Conservation (phyloP, 2,888 invertebrate species). For the Arge pagana region DNA sequence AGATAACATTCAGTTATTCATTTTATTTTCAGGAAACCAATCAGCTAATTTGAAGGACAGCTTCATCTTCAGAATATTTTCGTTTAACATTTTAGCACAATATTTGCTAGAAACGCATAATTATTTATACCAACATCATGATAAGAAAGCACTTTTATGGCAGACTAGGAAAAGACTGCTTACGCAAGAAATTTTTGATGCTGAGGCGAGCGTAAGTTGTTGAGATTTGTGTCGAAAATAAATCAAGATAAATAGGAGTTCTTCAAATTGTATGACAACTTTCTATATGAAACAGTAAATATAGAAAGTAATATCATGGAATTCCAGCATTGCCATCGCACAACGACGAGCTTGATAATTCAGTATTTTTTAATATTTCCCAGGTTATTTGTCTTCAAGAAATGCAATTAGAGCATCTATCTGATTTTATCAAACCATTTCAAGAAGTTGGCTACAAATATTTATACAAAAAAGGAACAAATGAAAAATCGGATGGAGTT, state of each 20-base stretch:
- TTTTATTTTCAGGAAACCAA: conserved; percentile 35
- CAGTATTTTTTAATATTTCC: conserved; percentile 44
- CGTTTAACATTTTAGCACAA: conserved; percentile 90
- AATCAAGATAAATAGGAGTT: conserved; percentile 60
- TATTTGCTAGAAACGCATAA: conserved; percentile 74
- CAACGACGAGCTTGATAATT: conserved; percentile 18
- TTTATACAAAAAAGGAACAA: conserved; percentile 83
- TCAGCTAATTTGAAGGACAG: conserved; percentile 49
- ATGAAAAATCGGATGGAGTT: conserved; percentile 83
- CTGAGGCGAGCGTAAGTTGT: conserved; percentile 66
- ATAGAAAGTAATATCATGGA: too few relatives aligned
- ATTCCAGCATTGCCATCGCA: background rate
- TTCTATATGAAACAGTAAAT: too few relatives aligned
- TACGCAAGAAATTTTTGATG: conserved; percentile 63
- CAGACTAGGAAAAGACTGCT: conserved; percentile 65
- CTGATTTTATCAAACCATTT: conserved; percentile 64
- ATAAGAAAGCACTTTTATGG: conserved; percentile 70
- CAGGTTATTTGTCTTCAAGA: conserved; percentile 90
- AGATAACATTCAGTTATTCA: conserved; percentile 13
- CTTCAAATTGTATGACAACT: conserved; percentile 50
- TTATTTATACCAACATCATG: conserved; percentile 71
- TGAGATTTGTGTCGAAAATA: too few relatives aligned
- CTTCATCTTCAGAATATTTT: conserved; percentile 71
- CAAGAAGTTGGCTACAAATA: conserved; percentile 69
- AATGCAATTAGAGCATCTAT: conserved; percentile 78